Base-by-base conservation (phyloP, 2,113 vertebrate species). In the Xiphophorus hellerii region DNA sequence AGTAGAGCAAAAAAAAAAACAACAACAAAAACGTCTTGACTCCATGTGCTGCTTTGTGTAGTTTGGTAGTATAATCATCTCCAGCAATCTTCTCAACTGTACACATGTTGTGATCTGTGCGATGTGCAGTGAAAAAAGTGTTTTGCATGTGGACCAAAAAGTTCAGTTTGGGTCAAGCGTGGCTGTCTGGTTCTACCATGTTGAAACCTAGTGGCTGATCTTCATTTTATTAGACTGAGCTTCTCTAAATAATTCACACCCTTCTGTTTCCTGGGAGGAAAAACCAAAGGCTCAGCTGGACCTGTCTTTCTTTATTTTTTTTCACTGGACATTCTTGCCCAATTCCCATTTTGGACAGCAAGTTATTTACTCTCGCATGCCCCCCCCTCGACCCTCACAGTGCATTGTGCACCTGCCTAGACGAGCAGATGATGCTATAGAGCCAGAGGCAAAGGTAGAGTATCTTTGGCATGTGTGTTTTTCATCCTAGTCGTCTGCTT, bases 181-280 rank as follows among this genome's bases (percentile, higher is more conserved):
- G 30, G 33, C 31, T 65, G 67, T 84, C 73, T 63, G 65, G 68
- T 73, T 33, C 15, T 66, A 75, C 67, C 44, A 82, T 64, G 64
- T 33, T 4, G 4, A 28, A 71, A 67, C 74, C 78, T 62, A 82
- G 78, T 66, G 68, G 83, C 86, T 83, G 74, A 76, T 84, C 77
- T 82, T 85, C 69, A 79, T 84, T 90, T 84, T 69, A 81, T 90
- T 80, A 76, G 74, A 66, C 71, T 29, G 62, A 78, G 30, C 30
- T 35, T 69, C 64, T 82, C 67, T 90, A 87, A 88, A 87, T 90
- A 92, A 88, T 92, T 85, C 77, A 89, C 84, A 76, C 31, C 27
- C 76, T 13, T 29, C 69, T 86, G 82, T 86, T 78, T 78, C 14
- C 84, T 77, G 68, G 74, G 77, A 81, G 39, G 83, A 78, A 48